A percentile compares a stretch with the other conserved stretches of the same genome.
phyloP scores from a whole-genome alignment of 2,797 vertebrate species.

The Sebastes glaucus region DNA sequence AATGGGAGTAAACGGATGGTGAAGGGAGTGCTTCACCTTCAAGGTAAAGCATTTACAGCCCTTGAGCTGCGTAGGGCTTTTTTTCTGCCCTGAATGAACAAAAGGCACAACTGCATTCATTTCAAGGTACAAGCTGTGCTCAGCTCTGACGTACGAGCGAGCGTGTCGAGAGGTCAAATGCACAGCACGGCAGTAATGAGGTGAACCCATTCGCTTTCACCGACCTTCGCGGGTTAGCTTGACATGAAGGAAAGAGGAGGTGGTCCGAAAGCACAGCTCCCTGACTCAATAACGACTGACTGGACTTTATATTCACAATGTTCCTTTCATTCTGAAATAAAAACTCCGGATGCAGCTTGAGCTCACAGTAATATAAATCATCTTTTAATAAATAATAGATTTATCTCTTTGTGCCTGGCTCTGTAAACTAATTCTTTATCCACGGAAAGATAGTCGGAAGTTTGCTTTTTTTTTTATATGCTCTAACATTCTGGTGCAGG shows the following conservation, averaged over 20 bases:
- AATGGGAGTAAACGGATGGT: not conserved
- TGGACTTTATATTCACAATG: not conserved
- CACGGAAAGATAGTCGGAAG: too few relatives aligned
- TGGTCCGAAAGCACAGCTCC: not conserved
- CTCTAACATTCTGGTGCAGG: not conserved
- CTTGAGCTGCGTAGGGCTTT: conserved; percentile 10
- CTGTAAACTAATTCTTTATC: not conserved
- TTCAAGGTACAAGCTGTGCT: conserved; percentile 45
- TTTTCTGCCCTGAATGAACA: conserved; percentile 20
- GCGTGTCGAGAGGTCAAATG: conserved; percentile 41
- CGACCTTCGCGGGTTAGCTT: conserved; percentile 16
- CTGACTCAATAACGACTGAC: not conserved
- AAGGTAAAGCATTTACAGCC: conserved; percentile 46
- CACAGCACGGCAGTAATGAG: conserved; percentile 2
- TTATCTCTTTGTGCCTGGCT: not conserved
- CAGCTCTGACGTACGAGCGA: conserved; percentile 11
- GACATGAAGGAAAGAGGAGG: conserved; percentile 5
- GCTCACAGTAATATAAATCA: not conserved
- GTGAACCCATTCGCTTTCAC: conserved; percentile 27
- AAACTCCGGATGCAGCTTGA: conserved; percentile 6
- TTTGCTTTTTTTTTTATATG: not conserved
- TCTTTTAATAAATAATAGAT: not conserved
- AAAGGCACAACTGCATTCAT: conserved; percentile 21
- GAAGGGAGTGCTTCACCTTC: conserved; percentile 30
- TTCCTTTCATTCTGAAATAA: not conserved